Evolutionary conservation across 2,113 vertebrate genomes (phyloP), one percentile per base, ranked within the genome.

Genomic region (Rhizomys pruinosus): DNA sequence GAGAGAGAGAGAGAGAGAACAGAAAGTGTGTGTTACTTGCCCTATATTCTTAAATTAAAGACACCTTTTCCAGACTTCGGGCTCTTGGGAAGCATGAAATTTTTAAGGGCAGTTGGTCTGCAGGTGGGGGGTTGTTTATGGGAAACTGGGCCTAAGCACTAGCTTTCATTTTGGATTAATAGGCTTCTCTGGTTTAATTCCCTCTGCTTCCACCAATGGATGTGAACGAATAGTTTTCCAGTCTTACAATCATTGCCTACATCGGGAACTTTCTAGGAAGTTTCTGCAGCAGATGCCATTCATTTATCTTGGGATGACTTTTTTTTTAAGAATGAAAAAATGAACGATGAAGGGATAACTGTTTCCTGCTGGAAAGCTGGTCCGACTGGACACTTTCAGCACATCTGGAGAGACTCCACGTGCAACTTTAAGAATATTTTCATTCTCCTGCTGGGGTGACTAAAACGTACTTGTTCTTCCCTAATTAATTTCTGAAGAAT

Each of bases 31-130:
- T 52, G 47, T 52, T 52, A 7, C 47, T 52, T 52, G 47, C 47
- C 59, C 29, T 76, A n/a, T 47, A 74, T 90, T 93, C 81, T 91
- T 88, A 94, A 32, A 92, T 93, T 94, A 88, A 93, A 96, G 90
- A 90, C 23, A 52, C 12, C 59, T 96, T 78, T 89, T 37, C 27
- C 77, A n/a, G 74, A 47, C n/a, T 17, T 34, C 47, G 57, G 72
- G 32, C 91, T 85, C 90, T 52, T 34, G 94, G 91, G 81, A 94
- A 84, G 77, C 66, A 79, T 44, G 84, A 94, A 87, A 78, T 95
- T 78, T 25, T 27, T 82, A 90, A 39, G n/a, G 55, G 79, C 29
- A 19, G 52, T 87, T 89, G 52, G 39, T 92, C 64, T 44, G 71
- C 66, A 66, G 44, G 73, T 29, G 7, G 66, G 80, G 81, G 92